Evolutionary conservation across 2,888 invertebrate species (phyloP).

Genomic region (Cheilosia variabilis): DNA sequence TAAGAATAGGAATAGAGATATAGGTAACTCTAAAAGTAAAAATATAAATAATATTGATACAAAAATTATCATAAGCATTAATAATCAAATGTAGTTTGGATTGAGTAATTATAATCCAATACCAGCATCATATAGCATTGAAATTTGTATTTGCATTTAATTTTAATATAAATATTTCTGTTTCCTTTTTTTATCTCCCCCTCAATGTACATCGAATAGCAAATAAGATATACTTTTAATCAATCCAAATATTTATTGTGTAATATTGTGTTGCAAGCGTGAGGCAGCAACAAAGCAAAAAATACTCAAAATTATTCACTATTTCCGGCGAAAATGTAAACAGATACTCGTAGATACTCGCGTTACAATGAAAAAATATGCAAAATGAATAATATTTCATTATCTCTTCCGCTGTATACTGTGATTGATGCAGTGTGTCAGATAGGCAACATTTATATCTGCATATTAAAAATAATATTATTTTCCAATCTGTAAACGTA

Average conservation of each 20-base stretch:
- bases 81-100: constrained; percentile 34
- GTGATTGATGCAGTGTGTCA: constrained; percentile 38
- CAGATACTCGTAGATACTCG: not conserved
- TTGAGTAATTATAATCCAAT: constrained; percentile 35
- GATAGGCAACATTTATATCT: not conserved
- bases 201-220: constrained; percentile 33
- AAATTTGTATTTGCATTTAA: constrained; percentile 29
- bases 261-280: not conserved
- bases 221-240: constrained; percentile 33
- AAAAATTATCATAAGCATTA: not conserved
- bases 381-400: constrained; percentile 52
- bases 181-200: not conserved
- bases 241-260: constrained; percentile 39
- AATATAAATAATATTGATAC: no score
- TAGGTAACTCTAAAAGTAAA: no score
- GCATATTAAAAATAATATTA: constrained; percentile 36
- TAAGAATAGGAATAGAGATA: no score
- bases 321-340: constrained; percentile 26
- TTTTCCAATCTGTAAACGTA: constrained; percentile 49
- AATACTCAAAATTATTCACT: constrained; percentile 30
- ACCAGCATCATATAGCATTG: not conserved
- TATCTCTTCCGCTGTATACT: constrained; percentile 38
- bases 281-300: not conserved
- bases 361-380: not conserved
- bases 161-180: constrained; percentile 35